Base-by-base conservation (phyloP, 2,113 vertebrate species). In the Gallinago media region DNA sequence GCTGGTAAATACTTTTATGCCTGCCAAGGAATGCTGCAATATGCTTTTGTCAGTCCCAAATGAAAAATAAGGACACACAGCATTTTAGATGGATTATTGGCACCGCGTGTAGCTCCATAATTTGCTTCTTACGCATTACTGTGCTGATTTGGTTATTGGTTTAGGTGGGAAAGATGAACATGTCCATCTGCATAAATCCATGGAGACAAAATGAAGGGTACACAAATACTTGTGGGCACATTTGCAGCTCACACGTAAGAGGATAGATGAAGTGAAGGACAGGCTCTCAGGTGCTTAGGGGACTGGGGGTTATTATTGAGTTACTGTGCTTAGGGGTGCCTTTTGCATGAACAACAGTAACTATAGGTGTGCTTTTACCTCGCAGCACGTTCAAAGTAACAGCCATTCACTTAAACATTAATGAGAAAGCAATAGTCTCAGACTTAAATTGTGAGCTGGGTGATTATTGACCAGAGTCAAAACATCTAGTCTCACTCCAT, bases 351-450 rank as follows among this genome's bases (percentile, higher is more conserved):
- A 38, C 49, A 83, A 2, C 75, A 42, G 31, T 31, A 36, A 50
- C 40, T 88, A 5, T 38, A 71, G 79, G 72, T 80, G 50, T 80
- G 50, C 59, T 74, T 88, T 74, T 86, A 61, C 38, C 85, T 94
- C 80, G 58, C 31, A 74, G 80, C 38, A 71, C 55, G 65, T 47
- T 91, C 75, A 83, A 70, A 38, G 49, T 83, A 85, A 77, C 50
- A 62, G 66, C 50, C 36, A 46, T 88, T 83, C 52, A 55, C 36
- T 92, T 92, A 90, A 88, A 90, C 40, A 40, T 20, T 88, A 89
- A 87, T 75, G 68, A 95, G 92, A 92, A 96, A 74, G 11, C 79
- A 74, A 17, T 59, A 88, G 21, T 84, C 54, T 90, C 55, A 89
- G 55, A 59, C 34, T 89, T 97, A 73, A 95, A 74, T 92, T 70